These are phyloP conservation scores for Samia ricini DNA, from an alignment of 1,140 invertebrate species.

Conservation along the genomic window DNA sequence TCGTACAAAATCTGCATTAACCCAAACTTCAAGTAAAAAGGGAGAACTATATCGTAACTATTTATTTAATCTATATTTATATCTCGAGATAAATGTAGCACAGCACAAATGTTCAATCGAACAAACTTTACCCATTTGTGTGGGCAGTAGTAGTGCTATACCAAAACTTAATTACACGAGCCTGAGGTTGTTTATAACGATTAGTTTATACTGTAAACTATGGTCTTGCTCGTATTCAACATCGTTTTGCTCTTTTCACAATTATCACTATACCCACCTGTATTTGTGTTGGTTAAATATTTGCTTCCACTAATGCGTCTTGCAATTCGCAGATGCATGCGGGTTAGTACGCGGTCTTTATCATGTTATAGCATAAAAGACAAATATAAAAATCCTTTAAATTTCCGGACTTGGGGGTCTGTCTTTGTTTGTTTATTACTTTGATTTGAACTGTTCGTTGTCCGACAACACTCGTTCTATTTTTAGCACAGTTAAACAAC, in stretches of 20 bases:
- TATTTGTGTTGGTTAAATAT: slow-evolving; percentile 47
- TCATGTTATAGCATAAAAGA: background rate
- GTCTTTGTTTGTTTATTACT: background rate
- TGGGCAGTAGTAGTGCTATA: background rate
- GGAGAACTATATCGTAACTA: background rate
- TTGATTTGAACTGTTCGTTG: background rate
- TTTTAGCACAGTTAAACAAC: background rate
- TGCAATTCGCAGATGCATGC: slow-evolving; percentile 22
- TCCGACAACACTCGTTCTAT: background rate
- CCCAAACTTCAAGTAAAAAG: background rate
- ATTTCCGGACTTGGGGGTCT: background rate
- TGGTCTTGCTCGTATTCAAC: slow-evolving; percentile 18
- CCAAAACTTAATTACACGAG: background rate
- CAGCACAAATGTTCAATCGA: background rate
- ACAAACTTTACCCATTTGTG: slow-evolving; percentile 11
- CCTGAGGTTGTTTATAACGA: slow-evolving; percentile 33
- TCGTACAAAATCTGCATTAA: too few relatives aligned
- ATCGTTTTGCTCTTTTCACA: slow-evolving; percentile 34
- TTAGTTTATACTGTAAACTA: slow-evolving; percentile 33
- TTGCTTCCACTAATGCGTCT: slow-evolving; percentile 46
- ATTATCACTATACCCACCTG: slow-evolving; percentile 1
- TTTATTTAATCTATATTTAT: slow-evolving; percentile 1
- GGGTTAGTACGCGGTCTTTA: slow-evolving; percentile 8
- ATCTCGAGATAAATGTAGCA: background rate
- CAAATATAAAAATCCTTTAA: background rate